These are phyloP conservation scores for Beroe forskalii DNA, from an alignment of 37 sponge, comb jelly and placozoan species.

Conservation along the genomic window DNA sequence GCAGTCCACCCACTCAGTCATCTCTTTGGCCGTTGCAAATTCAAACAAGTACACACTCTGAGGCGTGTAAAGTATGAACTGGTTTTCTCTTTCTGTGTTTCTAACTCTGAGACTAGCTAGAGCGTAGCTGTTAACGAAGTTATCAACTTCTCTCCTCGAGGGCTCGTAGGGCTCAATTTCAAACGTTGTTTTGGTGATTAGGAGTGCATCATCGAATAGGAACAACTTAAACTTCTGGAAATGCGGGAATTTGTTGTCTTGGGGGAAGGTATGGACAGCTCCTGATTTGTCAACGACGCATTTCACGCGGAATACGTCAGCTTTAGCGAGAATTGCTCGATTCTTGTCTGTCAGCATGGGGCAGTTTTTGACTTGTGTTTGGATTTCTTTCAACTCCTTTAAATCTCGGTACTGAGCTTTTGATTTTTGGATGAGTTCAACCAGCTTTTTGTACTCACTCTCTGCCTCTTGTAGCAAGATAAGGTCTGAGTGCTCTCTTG, in stretches of 20 bases:
- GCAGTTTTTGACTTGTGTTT: background rate
- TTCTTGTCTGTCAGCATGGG: constrained; percentile 46
- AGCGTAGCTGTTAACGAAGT: constrained; percentile 14
- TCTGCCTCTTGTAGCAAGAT: background rate
- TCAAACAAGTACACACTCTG: constrained; percentile 24
- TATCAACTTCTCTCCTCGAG: background rate
- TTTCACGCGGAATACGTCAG: constrained; percentile 25
- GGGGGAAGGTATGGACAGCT: constrained; percentile 3
- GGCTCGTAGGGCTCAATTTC: constrained; percentile 8
- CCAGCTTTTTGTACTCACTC: background rate
- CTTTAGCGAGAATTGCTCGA: constrained; percentile 22
- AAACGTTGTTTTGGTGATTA: background rate
- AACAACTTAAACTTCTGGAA: background rate
- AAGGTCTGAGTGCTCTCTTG: background rate
- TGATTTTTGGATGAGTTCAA: background rate
- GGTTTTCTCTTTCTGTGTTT: background rate
- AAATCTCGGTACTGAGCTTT: background rate
- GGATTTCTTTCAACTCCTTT: background rate
- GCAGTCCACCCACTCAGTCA: constrained; percentile 30
- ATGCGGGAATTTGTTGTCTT: constrained; percentile 13
- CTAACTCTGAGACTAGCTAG: background rate
- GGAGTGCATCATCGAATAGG: background rate
- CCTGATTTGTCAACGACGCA: constrained; percentile 12
- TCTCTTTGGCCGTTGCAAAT: background rate
- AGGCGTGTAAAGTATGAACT: constrained; percentile 48